These are phyloP conservation scores for Rhinogobio ventralis DNA, from an alignment of 2,797 vertebrate species.

Conservation along the genomic window DNA sequence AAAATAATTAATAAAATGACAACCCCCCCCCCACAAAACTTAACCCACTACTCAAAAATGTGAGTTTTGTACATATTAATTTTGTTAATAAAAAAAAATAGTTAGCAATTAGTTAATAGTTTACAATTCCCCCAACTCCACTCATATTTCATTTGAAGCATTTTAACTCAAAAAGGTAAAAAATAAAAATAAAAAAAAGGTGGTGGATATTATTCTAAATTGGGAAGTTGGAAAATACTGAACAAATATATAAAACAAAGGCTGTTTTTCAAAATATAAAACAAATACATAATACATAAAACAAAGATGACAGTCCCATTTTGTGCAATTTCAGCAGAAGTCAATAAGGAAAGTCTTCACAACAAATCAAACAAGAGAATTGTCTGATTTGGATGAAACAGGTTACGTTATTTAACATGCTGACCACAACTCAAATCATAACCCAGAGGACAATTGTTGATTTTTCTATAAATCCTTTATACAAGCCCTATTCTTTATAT, in stretches of 20 bases:
- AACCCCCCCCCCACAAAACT: too few species aligned
- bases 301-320: background rate
- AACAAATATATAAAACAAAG: background rate
- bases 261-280: too few species aligned
- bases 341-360: background rate
- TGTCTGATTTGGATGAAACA: background rate
- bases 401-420: background rate
- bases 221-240: background rate
- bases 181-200: accelerated
- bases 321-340: background rate
- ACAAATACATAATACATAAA: too few species aligned
- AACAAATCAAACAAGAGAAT: background rate
- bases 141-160: background rate
- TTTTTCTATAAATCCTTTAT: background rate
- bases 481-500: background rate
- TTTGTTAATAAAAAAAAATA: too few species aligned
- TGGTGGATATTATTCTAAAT: background rate
- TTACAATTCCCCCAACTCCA: too few species aligned
- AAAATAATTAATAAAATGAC: background rate
- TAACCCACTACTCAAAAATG: too few species aligned
- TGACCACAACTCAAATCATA: background rate
- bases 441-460: background rate
- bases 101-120: too few species aligned
- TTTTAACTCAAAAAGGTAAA: too few species aligned
- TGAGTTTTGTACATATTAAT: too few species aligned